Evolutionary conservation across 2,888 invertebrate species (phyloP), one percentile per base, ranked within the genome.

Genomic region (Andrena bicolor): DNA sequence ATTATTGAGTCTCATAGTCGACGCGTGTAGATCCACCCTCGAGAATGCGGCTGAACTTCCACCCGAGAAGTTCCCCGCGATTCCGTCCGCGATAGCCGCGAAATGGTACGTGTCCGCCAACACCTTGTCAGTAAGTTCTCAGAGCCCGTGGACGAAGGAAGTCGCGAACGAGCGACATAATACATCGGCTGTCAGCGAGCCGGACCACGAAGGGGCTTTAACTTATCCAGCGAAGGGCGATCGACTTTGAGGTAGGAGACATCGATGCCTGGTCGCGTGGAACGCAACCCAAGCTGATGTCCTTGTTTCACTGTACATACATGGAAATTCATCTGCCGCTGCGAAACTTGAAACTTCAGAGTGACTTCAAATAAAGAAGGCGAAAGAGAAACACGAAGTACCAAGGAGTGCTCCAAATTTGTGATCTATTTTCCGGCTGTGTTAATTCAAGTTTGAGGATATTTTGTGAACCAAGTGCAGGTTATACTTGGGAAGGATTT

Each of bases 51-150:
- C 41, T 41, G 41, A 41, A 41, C 16, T 13, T 32, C 3, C n/a
- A 23, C 0, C 5, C 10, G 7, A 28, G 8, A 16, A 13, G 26
- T 58, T 65, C 28, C n/a, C 53, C 13, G 26, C 53, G 53, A 28
- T 16, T 51, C n/a, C 10, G 20, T 41, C 63, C 30, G 41, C 7
- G 13, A 1, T 2, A 35, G 26, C 20, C 30, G 28, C 28, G 26
- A 4, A 35, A 26, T 75, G 7, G 16, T 48, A 10, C 60, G 32
- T 16, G 41, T 28, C n/a, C 35, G 10, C 28, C 10, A 8, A 30
- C 10, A 16, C 10, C 35, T n/a, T 70, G 58, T 53, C 76, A 76
- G 76, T 76, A 20, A 30, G 53, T 63, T 63, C 26, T 63, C 23
- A 16, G 61, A 61, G 60, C 28, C 23, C 28, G 51, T 8, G 35